Evolutionary conservation across 2,888 invertebrate genomes (phyloP), one percentile per base, ranked within the genome.

Genomic region (Lasioglossum leucozonium): DNA sequence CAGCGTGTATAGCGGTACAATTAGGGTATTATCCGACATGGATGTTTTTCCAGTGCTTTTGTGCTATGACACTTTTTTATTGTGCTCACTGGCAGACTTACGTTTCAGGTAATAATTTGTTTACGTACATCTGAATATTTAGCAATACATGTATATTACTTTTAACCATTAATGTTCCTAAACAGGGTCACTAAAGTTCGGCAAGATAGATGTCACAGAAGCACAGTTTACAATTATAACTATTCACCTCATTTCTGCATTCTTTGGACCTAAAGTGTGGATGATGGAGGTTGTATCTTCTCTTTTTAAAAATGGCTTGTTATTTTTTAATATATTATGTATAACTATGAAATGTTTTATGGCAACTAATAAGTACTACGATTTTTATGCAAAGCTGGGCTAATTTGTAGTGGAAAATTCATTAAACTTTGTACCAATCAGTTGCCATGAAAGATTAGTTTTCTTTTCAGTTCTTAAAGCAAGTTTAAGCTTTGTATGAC

Each of bases 81-180:
- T 98, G 98, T 95, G 99, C 99, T 34, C 99, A 99, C 95, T 99
- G 99, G 99, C 99, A 99, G 95, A 99, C 99, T 0, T 99, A 99
- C 95, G 99, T 99, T 65, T 99, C 99, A 87, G 99, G 97, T 95
- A 95, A 93, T 65, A 44, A 44, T 40, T 55, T 16, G 30, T 78
- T 3, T 30, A 37, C 30, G 6, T 71, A 34, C 1, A 40, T 71
- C 18, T 2, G 5, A 40, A 65, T 13, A 42, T 26, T 16, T 73
- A 82, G 18, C 13, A 30, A 30, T 34, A 13, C n/a, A 34, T 72
- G 13, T 26, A 22, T 69, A 26, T 72, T 26, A 55, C 51, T 72
- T 44, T 44, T n/a, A 40, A 65, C 26, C 72, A 62, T 74, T 62
- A 84, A 74, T 81, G 34, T 55, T 72, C 26, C 71, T 77, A 22